A percentile compares a stretch with the other conserved stretches of the same genome.
Evolutionary conservation across 2,888 invertebrate species (phyloP).

Genomic region (Sabatieria punctata): DNA sequence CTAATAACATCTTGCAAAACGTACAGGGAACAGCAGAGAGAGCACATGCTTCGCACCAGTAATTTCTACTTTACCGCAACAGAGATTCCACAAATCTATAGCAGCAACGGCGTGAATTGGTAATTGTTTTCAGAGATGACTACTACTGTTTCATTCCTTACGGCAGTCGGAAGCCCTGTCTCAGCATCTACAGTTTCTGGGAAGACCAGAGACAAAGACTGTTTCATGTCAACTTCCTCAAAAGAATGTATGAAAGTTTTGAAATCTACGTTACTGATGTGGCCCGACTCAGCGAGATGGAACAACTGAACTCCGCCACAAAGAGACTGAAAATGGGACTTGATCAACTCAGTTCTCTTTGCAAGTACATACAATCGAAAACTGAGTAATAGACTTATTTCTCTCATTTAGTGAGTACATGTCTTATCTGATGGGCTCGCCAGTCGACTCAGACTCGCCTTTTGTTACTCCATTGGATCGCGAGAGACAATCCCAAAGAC

Average conservation of each 20-base stretch:
- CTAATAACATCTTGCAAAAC: too few species aligned
- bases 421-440: background rate
- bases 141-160: background rate
- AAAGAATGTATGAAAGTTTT: slow-evolving; percentile 58
- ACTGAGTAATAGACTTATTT: background rate
- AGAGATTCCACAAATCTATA: too few species aligned
- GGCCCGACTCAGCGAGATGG: slow-evolving; percentile 1
- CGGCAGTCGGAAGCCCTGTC: background rate
- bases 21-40: too few species aligned
- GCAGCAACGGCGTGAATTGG: background rate
- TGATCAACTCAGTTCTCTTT: background rate
- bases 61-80: too few species aligned
- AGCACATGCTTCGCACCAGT: too few species aligned
- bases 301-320: background rate
- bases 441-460: background rate
- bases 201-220: slow-evolving; percentile 66
- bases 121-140: background rate
- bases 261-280: too few species aligned
- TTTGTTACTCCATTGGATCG: background rate
- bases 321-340: background rate
- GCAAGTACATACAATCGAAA: background rate
- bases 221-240: slow-evolving; percentile 69
- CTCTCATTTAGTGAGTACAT: background rate
- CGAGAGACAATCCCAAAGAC: background rate
- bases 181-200: slow-evolving; percentile 47